phyloP scores from a whole-genome alignment of 2,888 invertebrate species.

The Xiphydria camelus region DNA sequence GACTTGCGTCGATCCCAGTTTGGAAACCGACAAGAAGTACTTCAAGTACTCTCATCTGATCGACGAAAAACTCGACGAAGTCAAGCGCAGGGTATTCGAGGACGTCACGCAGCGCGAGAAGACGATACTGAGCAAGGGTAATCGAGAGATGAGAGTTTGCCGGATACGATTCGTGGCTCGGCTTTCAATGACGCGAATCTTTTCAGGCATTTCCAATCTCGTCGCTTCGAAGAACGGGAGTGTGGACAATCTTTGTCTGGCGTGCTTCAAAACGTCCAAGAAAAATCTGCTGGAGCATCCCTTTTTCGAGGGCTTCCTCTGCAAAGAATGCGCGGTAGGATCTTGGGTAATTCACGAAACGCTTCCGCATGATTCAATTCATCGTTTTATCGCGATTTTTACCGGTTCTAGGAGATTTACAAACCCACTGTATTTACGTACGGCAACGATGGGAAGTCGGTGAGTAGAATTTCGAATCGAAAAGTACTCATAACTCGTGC shows the following conservation, averaged over 20 bases:
- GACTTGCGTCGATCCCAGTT: background rate
- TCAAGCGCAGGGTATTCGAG: too few species aligned
- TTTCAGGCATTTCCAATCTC: too few species aligned
- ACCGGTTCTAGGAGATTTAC: slow-evolving; percentile 36
- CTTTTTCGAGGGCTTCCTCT: slow-evolving; percentile 47
- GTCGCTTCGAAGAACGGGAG: too few species aligned
- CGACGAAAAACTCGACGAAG: slow-evolving; percentile 28
- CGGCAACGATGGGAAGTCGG: slow-evolving; percentile 52
- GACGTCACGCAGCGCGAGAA: slow-evolving; percentile 30
- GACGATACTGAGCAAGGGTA: slow-evolving; percentile 33
- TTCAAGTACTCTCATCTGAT: slow-evolving; percentile 37
- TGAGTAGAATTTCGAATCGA: too few species aligned
- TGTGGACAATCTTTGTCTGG: too few species aligned
- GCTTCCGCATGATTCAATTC: too few species aligned
- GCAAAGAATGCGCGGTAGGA: slow-evolving; percentile 47
- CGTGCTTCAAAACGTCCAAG: slow-evolving; percentile 33
- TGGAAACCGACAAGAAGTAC: slow-evolving; percentile 4
- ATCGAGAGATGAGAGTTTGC: too few species aligned
- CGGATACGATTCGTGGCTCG: too few species aligned
- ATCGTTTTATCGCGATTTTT: too few species aligned
- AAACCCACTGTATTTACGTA: slow-evolving; percentile 45
- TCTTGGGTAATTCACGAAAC: too few species aligned
- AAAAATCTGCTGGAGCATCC: slow-evolving; percentile 42
- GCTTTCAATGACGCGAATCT: too few species aligned
- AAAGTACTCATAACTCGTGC: too few species aligned